Evolutionary conservation across 2,888 invertebrate genomes (phyloP).

Genomic region (Hypercompe scribonia): DNA sequence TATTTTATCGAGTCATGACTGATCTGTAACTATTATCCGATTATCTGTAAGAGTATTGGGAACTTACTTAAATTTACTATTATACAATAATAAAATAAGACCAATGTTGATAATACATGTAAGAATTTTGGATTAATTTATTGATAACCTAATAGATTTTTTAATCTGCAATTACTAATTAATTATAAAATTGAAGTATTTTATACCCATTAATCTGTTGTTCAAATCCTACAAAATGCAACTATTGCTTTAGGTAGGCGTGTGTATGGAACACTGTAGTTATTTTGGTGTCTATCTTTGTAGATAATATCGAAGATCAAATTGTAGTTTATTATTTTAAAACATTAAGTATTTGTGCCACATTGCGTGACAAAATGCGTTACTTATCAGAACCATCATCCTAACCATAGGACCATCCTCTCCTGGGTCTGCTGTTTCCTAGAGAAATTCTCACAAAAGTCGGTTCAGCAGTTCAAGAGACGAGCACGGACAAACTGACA

Average conservation of each 20-base stretch:
- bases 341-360: no score
- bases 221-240: neutral
- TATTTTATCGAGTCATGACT: constrained; percentile 64
- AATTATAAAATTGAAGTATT: neutral
- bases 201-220: neutral
- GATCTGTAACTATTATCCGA: constrained; percentile 49
- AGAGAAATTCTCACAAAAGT: no score
- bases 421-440: no score
- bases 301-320: no score
- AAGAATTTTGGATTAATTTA: neutral
- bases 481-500: no score
- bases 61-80: constrained; percentile 1
- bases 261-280: neutral
- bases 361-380: no score
- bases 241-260: neutral
- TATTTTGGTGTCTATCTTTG: neutral
- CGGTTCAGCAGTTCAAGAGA: no score
- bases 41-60: constrained; percentile 39
- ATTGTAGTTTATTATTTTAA: no score
- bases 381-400: no score
- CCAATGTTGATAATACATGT: neutral
- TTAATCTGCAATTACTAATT: neutral
- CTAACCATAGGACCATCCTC: no score
- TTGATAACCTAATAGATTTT: neutral
- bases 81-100: constrained; percentile 1